These are phyloP conservation scores for Rhagonycha fulva DNA, from an alignment of 2,888 invertebrate genomes.

Conservation along the genomic window DNA sequence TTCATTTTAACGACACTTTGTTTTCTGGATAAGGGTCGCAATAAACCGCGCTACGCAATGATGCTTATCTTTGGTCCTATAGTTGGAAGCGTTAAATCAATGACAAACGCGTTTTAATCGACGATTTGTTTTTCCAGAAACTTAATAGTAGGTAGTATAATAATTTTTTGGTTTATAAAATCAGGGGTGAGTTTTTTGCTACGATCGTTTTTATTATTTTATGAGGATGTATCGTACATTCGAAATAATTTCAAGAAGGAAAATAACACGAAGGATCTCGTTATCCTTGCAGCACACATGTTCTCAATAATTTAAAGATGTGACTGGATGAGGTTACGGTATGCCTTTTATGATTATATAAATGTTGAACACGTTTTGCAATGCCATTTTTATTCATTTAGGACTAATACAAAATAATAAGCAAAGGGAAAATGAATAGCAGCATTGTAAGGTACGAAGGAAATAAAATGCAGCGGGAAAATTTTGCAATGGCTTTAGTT, in stretches of 20 bases:
- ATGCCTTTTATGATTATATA: neutral
- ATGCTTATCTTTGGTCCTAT: neutral
- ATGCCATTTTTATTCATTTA: neutral
- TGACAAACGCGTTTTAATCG: neutral
- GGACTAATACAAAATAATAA: neutral
- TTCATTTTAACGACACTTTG: neutral
- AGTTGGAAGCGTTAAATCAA: neutral
- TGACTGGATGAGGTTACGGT: neutral
- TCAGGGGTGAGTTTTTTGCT: neutral
- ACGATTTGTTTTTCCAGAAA: neutral
- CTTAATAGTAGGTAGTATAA: neutral
- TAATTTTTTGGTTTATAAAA: too few species aligned
- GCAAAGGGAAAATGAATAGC: neutral
- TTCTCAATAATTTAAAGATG: neutral
- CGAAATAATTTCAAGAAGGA: neutral
- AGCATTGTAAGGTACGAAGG: neutral
- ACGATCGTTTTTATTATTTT: neutral
- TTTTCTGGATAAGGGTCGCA: neutral
- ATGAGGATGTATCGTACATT: too few species aligned
- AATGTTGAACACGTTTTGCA: neutral
- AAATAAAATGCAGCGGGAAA: slow-evolving; percentile 14
- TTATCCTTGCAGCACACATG: neutral
- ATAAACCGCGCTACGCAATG: neutral
- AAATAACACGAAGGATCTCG: neutral
- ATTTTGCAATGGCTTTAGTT: slow-evolving; percentile 10